phyloP scores from a whole-genome alignment of 35 echinoderm and acorn worm genomes.

The Lytechinus variegatus region DNA sequence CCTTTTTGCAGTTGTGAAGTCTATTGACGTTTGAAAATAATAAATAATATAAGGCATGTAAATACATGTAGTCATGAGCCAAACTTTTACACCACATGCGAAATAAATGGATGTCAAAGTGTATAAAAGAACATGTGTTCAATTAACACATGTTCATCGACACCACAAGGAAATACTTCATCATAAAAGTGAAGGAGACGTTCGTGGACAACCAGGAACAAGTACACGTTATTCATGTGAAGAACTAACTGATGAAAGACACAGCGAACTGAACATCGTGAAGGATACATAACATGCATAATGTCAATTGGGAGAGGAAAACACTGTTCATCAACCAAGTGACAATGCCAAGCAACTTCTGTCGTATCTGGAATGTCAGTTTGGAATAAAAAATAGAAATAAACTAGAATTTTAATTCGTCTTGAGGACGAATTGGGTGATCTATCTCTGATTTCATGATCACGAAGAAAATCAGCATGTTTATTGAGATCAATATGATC shows the following conservation, averaged over 20 bases:
- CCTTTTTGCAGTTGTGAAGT: too few species aligned
- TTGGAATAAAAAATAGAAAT: too few species aligned
- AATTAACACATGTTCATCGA: conserved; percentile 1
- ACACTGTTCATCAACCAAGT: conserved; percentile 3
- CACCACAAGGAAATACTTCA: conserved; percentile 11
- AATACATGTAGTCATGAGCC: too few species aligned
- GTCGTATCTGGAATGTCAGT: too few species aligned
- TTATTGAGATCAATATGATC: too few species aligned
- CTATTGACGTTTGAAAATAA: too few species aligned
- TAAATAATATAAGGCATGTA: too few species aligned
- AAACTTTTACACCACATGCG: not conserved
- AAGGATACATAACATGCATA: not conserved
- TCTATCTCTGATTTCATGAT: too few species aligned
- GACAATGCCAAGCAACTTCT: too few species aligned
- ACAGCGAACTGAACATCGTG: not conserved
- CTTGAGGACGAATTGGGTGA: too few species aligned
- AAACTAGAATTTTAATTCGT: too few species aligned
- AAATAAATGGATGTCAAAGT: conserved; percentile 6
- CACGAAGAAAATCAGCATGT: too few species aligned
- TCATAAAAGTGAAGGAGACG: not conserved
- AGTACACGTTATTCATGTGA: not conserved
- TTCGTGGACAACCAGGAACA: not conserved
- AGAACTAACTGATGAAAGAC: not conserved
- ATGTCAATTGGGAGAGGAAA: conserved; percentile 1
- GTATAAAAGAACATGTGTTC: not conserved